Base-by-base conservation (phyloP, 2,888 invertebrate genomes). In the Polietes domitor region DNA sequence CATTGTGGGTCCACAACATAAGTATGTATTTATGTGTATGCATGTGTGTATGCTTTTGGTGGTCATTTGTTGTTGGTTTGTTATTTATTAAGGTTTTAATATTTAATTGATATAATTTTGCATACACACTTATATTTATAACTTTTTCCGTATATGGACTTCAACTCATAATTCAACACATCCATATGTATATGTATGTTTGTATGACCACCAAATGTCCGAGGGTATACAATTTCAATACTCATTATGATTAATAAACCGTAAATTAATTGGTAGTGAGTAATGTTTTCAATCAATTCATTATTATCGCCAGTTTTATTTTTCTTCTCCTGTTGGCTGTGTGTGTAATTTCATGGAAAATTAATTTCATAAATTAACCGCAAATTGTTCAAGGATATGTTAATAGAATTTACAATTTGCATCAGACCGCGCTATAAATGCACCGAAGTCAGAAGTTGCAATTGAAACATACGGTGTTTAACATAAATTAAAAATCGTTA, bases 1-100 rank as follows among this genome's bases (percentile, higher is more conserved):
- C 32, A 32, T 32, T 12, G 32, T 17, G 28, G 10, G n/a, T 7
- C 50, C n/a, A n/a, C n/a, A n/a, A n/a, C n/a, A n/a, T n/a, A n/a
- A n/a, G 21, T 19, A 21, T 55, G 55, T 55, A 6, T 63, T 17
- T 3, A 9, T 63, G 63, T 17, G 63, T 26, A 21, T 58, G 55
- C 24, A 58, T 21, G 28, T 73, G 21, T 74, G 61, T 74, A 24
- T 70, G 37, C 55, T 43, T 19, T 81, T 53, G 76, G 76, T 74
- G 81, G 84, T 78, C 68, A 81, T 75, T 84, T 76, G 37, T 43
- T 68, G 41, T 21, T 32, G 61, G 72, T 84, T 78, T 79, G 76
- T 79, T 83, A 84, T 84, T 84, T 84, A 84, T 84, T 78, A 84
- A 84, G 76, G 75, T 84, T 84, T 84, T 81, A 84, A 84, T 79